A percentile compares a stretch with the other conserved stretches of the same genome.
Evolutionary conservation across 2,888 invertebrate genomes (phyloP).

Genomic region (Platycheirus rosarum): DNA sequence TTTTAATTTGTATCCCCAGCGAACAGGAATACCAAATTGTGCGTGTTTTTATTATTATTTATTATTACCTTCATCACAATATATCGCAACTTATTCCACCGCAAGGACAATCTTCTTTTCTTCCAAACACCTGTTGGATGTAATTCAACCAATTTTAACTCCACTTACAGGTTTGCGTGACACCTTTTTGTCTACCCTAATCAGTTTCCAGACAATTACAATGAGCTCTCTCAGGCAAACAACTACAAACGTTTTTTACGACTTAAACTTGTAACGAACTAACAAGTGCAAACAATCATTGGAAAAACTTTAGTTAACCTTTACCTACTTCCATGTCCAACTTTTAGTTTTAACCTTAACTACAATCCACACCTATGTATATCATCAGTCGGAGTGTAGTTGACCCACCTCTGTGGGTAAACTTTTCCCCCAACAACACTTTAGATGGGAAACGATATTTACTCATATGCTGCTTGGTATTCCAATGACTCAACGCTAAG

Average conservation of each 20-base stretch:
- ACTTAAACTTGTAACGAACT: conserved; percentile 42
- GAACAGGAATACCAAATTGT: too few relatives aligned
- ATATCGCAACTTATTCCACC: too few relatives aligned
- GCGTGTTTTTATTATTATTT: too few relatives aligned
- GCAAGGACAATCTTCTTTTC: not conserved
- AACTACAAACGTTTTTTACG: conserved; percentile 32
- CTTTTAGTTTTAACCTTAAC: not conserved
- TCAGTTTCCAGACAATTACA: conserved; percentile 46
- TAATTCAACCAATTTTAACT: not conserved
- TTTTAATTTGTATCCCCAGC: too few relatives aligned
- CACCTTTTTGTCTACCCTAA: conserved; percentile 34
- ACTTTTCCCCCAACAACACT: conserved; percentile 17
- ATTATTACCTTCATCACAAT: too few relatives aligned
- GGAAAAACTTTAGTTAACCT: conserved; percentile 5
- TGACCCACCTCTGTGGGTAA: conserved; percentile 10
- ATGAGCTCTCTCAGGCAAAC: conserved; percentile 7
- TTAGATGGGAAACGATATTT: conserved; percentile 16
- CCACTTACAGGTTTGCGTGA: conserved; percentile 14
- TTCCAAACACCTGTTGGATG: conserved; percentile 16
- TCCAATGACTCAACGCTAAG: conserved; percentile 24
- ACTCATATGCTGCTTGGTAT: not conserved
- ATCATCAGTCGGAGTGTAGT: not conserved
- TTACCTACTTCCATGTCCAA: not conserved
- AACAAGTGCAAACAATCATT: conserved; percentile 26
- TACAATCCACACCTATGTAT: conserved; percentile 3